Percentiles rank a stretch among this genome's conserved stretches.
These are phyloP conservation scores for Parauchenoglanis ngamensis DNA, from an alignment of 2,797 vertebrate genomes.

Conservation along the genomic window DNA sequence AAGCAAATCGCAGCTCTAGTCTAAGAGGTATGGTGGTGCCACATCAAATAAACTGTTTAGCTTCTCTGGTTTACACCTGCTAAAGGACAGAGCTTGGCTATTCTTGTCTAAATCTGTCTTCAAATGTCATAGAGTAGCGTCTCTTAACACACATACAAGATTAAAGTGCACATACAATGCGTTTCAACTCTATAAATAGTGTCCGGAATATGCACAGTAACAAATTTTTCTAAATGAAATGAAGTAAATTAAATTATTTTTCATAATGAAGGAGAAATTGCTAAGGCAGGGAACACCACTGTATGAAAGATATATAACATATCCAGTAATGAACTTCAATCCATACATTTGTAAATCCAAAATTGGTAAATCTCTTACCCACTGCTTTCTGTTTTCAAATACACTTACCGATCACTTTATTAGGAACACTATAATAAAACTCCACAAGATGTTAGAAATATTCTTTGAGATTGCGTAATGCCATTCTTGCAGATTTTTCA, in stretches of 20 bases:
- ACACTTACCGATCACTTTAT: background rate
- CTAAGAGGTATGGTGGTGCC: slow-evolving; percentile 34
- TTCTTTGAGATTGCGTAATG: too few relatives aligned
- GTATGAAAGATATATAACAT: background rate
- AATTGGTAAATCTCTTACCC: background rate
- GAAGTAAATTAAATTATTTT: background rate
- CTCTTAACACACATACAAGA: background rate
- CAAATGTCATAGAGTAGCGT: background rate
- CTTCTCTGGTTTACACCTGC: slow-evolving; percentile 9
- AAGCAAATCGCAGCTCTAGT: background rate
- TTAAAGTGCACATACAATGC: background rate
- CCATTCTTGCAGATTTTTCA: too few relatives aligned
- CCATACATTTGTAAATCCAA: background rate
- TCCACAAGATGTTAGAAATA: too few relatives aligned
- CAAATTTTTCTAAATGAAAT: background rate
- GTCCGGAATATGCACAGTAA: background rate
- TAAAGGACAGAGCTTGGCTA: background rate
- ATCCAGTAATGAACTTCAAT: too few relatives aligned
- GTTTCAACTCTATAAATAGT: background rate
- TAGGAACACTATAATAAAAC: background rate
- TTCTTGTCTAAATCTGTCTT: background rate
- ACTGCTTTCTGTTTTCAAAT: background rate
- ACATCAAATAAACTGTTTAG: slow-evolving; percentile 54
- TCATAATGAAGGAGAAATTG: background rate
- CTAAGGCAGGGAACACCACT: background rate